Conservation (phyloP, 2,888 invertebrate species). For the Zelleria hepariella region DNA sequence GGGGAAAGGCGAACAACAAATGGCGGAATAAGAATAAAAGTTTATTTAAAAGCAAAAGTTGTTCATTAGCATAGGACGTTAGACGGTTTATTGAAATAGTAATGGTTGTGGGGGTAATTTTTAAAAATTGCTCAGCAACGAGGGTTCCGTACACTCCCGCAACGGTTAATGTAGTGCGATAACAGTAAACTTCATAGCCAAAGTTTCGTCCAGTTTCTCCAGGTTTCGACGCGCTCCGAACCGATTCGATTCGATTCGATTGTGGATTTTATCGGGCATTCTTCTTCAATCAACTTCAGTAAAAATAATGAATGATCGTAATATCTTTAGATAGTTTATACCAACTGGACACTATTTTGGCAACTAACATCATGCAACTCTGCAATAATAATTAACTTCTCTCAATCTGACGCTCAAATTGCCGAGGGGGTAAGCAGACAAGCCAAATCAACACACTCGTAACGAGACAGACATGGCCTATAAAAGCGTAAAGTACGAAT, state of each 20-base stretch:
- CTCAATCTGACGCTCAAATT: too few relatives aligned
- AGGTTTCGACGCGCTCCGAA: slow-evolving; percentile 20
- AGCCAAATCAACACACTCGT: too few relatives aligned
- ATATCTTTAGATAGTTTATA: too few relatives aligned
- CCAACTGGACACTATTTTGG: too few relatives aligned
- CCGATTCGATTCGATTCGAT: background rate
- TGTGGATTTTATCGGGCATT: background rate
- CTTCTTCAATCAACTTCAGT: background rate
- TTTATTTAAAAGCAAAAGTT: slow-evolving; percentile 48
- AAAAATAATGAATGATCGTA: too few relatives aligned
- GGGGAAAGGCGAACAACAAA: background rate
- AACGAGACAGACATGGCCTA: too few relatives aligned
- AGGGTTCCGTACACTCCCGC: slow-evolving; percentile 46
- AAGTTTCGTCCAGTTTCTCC: slow-evolving; percentile 49
- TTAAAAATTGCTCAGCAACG: slow-evolving; percentile 56
- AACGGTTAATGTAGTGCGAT: slow-evolving; percentile 58
- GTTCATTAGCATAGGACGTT: slow-evolving; percentile 52
- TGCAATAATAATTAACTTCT: too few relatives aligned
- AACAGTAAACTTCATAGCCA: slow-evolving; percentile 67
- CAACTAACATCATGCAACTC: too few relatives aligned
- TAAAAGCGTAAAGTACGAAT: too few relatives aligned
- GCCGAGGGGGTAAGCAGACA: too few relatives aligned
- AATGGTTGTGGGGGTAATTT: slow-evolving; percentile 55
- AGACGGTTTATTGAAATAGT: slow-evolving; percentile 66
- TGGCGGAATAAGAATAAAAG: background rate